These are phyloP conservation scores for Crepidodera aurea DNA, from an alignment of 2,888 invertebrate genomes.

Conservation along the genomic window DNA sequence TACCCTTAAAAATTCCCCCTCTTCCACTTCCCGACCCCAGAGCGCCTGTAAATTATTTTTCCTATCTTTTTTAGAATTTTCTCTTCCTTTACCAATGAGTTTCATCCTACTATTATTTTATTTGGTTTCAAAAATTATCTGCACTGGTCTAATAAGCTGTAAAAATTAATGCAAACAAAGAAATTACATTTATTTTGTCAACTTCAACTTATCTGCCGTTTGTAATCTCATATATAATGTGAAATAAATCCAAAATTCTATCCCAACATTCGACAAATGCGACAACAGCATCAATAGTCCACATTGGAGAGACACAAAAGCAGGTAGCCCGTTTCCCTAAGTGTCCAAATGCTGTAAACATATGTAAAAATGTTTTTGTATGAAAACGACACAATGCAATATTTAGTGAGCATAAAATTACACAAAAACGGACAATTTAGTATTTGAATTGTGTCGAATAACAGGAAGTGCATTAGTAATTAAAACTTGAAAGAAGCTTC, in stretches of 20 bases:
- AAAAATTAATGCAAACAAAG: too few species aligned
- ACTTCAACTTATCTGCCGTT: too few species aligned
- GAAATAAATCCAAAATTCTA: constrained; percentile 5
- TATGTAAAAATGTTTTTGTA: constrained; percentile 22
- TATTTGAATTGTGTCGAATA: constrained; percentile 24
- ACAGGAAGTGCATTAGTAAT: constrained; percentile 34
- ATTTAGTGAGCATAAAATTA: constrained; percentile 24
- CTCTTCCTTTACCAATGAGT: too few species aligned
- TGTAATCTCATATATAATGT: neutral
- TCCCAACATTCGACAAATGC: constrained; percentile 12
- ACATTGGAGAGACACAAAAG: constrained; percentile 16
- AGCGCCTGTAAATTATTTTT: too few species aligned
- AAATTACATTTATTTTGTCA: too few species aligned
- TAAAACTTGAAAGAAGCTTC: constrained; percentile 29
- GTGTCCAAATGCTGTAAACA: constrained; percentile 24
- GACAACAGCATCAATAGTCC: constrained; percentile 12
- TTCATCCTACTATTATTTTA: too few species aligned
- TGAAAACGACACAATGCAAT: constrained; percentile 17
- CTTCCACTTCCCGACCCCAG: too few species aligned
- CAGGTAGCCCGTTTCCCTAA: constrained; percentile 7
- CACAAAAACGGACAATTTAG: constrained; percentile 26
- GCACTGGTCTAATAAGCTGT: too few species aligned
- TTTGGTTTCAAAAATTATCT: too few species aligned
- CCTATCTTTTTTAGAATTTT: too few species aligned
- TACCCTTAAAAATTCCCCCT: too few species aligned